Evolutionary conservation across 2,888 invertebrate genomes (phyloP).

Genomic region (Amiota mariae): DNA sequence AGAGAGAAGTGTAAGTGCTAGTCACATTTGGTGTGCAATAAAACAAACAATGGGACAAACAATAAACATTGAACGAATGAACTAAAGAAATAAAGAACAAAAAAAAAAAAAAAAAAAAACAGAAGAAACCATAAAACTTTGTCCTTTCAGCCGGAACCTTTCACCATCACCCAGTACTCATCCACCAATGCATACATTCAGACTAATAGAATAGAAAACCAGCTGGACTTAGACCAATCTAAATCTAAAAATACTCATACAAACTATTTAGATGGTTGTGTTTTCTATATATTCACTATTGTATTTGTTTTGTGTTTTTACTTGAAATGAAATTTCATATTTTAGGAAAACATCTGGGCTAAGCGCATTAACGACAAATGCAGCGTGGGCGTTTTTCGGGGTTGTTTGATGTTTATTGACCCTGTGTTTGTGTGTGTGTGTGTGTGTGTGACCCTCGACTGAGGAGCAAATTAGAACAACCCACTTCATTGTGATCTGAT

Average conservation of each 20-base stretch:
- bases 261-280: no score
- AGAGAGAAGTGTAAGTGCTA: neutral
- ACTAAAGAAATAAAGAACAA: no score
- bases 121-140: conserved; percentile 1
- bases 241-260: no score
- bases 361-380: conserved; percentile 55
- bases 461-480: neutral
- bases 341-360: conserved; percentile 56
- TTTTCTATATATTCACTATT: no score
- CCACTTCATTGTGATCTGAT: neutral
- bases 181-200: neutral
- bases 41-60: conserved; percentile 5
- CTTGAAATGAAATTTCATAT: no score
- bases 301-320: no score
- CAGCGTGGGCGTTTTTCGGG: conserved; percentile 1
- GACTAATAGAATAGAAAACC: no score
- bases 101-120: no score
- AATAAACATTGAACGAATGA: neutral
- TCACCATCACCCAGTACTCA: neutral
- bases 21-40: neutral
- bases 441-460: neutral
- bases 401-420: neutral
- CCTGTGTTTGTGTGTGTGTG: neutral
- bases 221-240: no score
- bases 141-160: neutral